These are phyloP conservation scores for Emydura subglobosa DNA, from an alignment of 2,113 vertebrate species.

Conservation along the genomic window DNA sequence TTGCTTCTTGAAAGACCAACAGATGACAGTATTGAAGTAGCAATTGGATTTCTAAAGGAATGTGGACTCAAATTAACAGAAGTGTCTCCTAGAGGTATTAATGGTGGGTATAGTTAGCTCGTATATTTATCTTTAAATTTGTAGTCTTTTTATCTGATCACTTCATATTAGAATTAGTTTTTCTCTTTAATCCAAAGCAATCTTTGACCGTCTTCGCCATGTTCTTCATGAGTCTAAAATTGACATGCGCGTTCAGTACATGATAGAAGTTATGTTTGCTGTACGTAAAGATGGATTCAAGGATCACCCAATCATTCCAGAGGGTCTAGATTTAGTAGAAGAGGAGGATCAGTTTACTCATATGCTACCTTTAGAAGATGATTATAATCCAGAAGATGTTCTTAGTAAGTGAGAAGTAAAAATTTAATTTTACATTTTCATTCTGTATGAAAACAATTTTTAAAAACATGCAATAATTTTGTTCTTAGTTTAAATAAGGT, in stretches of 20 bases:
- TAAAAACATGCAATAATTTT: background rate
- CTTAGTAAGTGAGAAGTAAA: conserved; percentile 85
- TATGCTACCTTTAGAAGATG: conserved; percentile 97
- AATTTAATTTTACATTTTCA: background rate
- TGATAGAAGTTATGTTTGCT: conserved; percentile 99
- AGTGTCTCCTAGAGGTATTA: conserved; percentile 95
- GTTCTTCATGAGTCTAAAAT: conserved; percentile 97
- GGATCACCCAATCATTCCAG: conserved; percentile 92
- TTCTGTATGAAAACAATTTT: background rate
- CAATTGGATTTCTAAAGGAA: conserved; percentile 97
- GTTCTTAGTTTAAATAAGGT: conserved; percentile 28
- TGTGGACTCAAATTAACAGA: conserved; percentile 97
- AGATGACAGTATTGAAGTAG: conserved; percentile 97
- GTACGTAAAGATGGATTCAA: conserved; percentile 98
- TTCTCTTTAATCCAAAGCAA: conserved; percentile 82
- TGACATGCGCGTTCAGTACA: conserved; percentile 98
- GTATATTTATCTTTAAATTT: background rate
- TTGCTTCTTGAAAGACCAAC: conserved; percentile 96
- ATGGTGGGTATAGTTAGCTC: conserved; percentile 81
- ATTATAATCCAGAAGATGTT: conserved; percentile 93
- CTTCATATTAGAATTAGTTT: background rate
- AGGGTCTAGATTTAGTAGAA: conserved; percentile 95
- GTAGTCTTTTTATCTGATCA: background rate
- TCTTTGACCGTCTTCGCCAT: conserved; percentile 97
- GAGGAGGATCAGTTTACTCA: conserved; percentile 99